phyloP scores from a whole-genome alignment of 2,888 invertebrate species.

The Drosophila villosipedis region DNA sequence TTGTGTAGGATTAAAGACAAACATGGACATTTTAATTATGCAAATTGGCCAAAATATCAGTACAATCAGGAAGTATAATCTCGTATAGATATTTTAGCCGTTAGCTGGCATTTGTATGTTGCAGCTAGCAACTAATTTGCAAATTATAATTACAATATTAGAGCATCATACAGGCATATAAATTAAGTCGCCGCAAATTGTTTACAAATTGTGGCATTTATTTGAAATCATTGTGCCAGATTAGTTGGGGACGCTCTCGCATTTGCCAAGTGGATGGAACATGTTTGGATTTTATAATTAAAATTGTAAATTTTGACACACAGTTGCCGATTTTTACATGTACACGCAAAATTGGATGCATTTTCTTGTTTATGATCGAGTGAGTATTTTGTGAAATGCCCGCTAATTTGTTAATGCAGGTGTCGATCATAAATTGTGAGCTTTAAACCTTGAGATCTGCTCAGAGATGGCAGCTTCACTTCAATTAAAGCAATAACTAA shows the following conservation, averaged over 20 bases:
- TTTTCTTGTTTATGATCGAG: background rate
- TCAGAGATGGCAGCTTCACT: background rate
- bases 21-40: slow-evolving; percentile 68
- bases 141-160: slow-evolving; percentile 58
- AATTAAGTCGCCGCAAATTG: slow-evolving; percentile 59
- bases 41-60: slow-evolving; percentile 60
- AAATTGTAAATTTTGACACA: slow-evolving; percentile 18
- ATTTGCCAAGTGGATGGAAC: slow-evolving; percentile 10
- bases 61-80: slow-evolving; percentile 57
- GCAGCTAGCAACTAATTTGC: slow-evolving; percentile 46
- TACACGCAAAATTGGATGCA: slow-evolving; percentile 14
- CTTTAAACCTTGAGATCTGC: slow-evolving; percentile 7
- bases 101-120: slow-evolving; percentile 25
- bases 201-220: slow-evolving; percentile 71
- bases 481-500: background rate
- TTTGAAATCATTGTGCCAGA: slow-evolving; percentile 37
- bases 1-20: slow-evolving; percentile 44
- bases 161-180: slow-evolving; percentile 9
- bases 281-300: slow-evolving; percentile 27
- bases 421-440: slow-evolving; percentile 27
- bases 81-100: slow-evolving; percentile 45
- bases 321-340: slow-evolving; percentile 22
- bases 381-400: background rate
- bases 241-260: slow-evolving; percentile 25
- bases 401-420: slow-evolving; percentile 8